Evolutionary conservation across 2,797 vertebrate species (phyloP), one percentile per base, ranked within the genome.

Genomic region (Peromyscus eremicus): DNA sequence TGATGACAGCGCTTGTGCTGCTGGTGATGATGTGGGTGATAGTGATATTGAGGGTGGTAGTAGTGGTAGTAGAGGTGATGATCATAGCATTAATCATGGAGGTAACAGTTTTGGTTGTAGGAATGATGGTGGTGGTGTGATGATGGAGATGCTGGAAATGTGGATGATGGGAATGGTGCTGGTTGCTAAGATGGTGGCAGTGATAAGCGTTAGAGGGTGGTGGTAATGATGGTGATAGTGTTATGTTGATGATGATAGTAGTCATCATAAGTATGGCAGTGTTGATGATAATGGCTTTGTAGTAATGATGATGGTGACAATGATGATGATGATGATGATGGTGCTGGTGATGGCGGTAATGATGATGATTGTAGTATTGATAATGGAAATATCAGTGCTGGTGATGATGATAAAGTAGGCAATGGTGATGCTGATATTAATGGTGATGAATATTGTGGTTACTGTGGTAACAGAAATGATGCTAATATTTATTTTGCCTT

Each of bases 11-110:
- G n/a, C 1, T 89, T 32, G 10, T 64, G 52, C 13, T 40, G 77
- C 12, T 27, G 46, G 14, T 66, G 21, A 5, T 71, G 34, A 17
- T 55, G 29, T 21, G 16, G 17, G 9, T n/a, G 23, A 3, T 29
- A 55, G 5, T 49, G 11, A 5, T 52, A 62, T 0, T 79, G 11
- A 37, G 60, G 5, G 2, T n/a, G 6, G 6, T 8, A 6, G 10
- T 49, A 23, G 73, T 77, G 19, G 40, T 5, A 29, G 12, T 64
- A 14, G 29, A 46, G 7, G 32, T 89, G 73, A 23, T 88, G 66
- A 1, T 29, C 37, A 6, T 40, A 46, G 10, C 40, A 25, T 12
- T 49, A 21, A 49, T 76, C n/a, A 17, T 25, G 46, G 29, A 52
- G 52, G n/a, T 70, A 2, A 34, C 2, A 32, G 14, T 55, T 23